Conservation (phyloP, 2,113 vertebrate genomes). For the Thalassoma bifasciatum region DNA sequence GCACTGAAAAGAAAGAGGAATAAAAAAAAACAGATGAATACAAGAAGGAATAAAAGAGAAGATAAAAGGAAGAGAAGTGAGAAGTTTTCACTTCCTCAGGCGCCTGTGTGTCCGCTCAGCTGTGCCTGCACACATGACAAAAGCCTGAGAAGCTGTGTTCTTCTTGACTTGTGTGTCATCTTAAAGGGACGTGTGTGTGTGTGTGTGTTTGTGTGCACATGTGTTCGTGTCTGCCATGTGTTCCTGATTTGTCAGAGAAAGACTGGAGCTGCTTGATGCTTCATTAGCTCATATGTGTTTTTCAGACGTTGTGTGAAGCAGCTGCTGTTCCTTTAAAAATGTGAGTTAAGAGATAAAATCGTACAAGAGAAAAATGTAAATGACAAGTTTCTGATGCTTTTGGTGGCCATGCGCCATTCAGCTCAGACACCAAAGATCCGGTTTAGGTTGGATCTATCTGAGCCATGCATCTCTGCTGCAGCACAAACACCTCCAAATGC, state of each 20-base stretch:
- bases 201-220: slow-evolving; percentile 11
- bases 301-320: slow-evolving; percentile 71
- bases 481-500: slow-evolving; percentile 3
- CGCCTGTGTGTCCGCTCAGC: slow-evolving; percentile 38
- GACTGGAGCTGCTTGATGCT: slow-evolving; percentile 70
- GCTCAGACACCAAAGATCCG: background rate
- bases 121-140: slow-evolving; percentile 40
- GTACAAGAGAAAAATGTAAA: background rate
- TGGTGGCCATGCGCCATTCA: background rate
- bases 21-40: background rate
- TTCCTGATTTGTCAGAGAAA: slow-evolving; percentile 77
- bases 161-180: slow-evolving; percentile 45
- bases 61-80: slow-evolving; percentile 30
- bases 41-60: background rate
- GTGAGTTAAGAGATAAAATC: slow-evolving; percentile 1
- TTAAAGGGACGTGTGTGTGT: slow-evolving; percentile 32
- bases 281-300: slow-evolving; percentile 80
- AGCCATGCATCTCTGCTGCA: background rate
- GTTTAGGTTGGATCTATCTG: background rate
- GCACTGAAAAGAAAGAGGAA: background rate
- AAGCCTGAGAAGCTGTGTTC: slow-evolving; percentile 33
- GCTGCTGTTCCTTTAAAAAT: slow-evolving; percentile 53
- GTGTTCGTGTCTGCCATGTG: slow-evolving; percentile 70
- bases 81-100: slow-evolving; percentile 44
- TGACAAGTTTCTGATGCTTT: background rate